Percentiles rank a stretch among this genome's conserved stretches.
These are phyloP conservation scores for Atrichornis clamosus DNA, from an alignment of 2,113 vertebrate species.

Conservation along the genomic window DNA sequence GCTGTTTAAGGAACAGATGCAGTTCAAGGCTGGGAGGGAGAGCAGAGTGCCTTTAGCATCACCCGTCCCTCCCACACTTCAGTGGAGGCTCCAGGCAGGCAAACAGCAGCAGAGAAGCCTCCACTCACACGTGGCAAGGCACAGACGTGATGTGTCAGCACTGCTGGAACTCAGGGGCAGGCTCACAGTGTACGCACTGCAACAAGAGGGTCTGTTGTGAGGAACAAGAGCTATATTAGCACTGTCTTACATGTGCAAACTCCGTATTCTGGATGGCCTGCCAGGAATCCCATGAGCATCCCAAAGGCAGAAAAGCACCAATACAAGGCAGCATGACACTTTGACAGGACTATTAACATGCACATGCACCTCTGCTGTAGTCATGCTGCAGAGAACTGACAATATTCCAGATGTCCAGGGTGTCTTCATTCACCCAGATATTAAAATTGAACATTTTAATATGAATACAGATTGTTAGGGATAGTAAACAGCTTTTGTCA, in stretches of 20 bases:
- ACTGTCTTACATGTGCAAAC: accelerated
- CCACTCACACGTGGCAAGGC: accelerated
- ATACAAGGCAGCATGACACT: neutral
- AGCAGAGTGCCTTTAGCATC: neutral
- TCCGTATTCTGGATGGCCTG: accelerated
- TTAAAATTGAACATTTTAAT: neutral
- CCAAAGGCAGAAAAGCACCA: neutral
- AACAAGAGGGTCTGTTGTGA: neutral
- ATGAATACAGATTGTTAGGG: neutral
- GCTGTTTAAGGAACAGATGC: neutral
- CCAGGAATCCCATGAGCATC: neutral
- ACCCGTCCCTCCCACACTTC: neutral
- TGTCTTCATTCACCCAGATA: neutral
- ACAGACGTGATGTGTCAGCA: accelerated
- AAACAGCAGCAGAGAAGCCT: neutral
- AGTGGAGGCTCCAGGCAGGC: accelerated
- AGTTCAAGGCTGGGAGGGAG: neutral
- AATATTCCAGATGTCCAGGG: neutral
- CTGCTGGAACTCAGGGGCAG: neutral
- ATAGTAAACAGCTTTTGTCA: neutral
- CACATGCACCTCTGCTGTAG: accelerated
- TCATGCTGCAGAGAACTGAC: neutral
- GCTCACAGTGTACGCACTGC: neutral
- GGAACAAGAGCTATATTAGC: neutral
- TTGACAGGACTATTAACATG: neutral